Percentiles rank a stretch among this genome's conserved stretches.
Conservation (phyloP, 1,140 invertebrate genomes). For the Psilanteris sp. region DNA sequence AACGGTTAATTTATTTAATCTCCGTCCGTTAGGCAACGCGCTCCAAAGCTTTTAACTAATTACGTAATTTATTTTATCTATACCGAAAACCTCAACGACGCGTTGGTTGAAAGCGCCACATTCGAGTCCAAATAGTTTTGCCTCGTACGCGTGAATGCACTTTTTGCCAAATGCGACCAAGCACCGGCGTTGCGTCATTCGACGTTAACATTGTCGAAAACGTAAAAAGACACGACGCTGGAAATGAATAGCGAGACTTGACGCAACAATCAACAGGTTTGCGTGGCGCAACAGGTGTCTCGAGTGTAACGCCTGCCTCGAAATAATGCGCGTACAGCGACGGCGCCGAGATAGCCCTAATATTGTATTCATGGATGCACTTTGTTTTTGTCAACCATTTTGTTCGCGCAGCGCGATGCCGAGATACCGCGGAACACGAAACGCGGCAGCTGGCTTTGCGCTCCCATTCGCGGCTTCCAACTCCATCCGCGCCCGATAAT, state of each 20-base stretch:
- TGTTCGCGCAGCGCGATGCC: conserved; percentile 28
- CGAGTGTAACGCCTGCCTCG: conserved; percentile 37
- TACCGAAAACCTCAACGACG: too few species aligned
- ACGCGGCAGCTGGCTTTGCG: conserved; percentile 16
- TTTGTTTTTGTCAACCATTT: conserved; percentile 56
- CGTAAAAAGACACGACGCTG: conserved; percentile 2
- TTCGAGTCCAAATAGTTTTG: too few species aligned
- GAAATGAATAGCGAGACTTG: conserved; percentile 28
- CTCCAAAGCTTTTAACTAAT: too few species aligned
- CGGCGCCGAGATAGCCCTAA: conserved; percentile 40
- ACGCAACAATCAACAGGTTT: conserved; percentile 51
- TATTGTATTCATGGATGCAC: conserved; percentile 38
- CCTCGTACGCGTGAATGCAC: too few species aligned
- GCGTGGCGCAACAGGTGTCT: conserved; percentile 52
- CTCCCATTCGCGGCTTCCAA: conserved; percentile 45
- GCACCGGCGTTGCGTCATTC: not conserved
- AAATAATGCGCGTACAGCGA: conserved; percentile 32
- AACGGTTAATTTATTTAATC: too few species aligned
- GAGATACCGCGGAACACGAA: conserved; percentile 30
- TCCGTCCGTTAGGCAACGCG: too few species aligned
- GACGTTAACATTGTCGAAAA: not conserved
- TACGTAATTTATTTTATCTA: too few species aligned
- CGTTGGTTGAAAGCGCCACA: too few species aligned
- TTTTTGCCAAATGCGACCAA: too few species aligned
- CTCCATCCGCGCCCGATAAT: conserved; percentile 48